phyloP scores from a whole-genome alignment of 1,140 invertebrate genomes.

The Pissodes strobi region DNA sequence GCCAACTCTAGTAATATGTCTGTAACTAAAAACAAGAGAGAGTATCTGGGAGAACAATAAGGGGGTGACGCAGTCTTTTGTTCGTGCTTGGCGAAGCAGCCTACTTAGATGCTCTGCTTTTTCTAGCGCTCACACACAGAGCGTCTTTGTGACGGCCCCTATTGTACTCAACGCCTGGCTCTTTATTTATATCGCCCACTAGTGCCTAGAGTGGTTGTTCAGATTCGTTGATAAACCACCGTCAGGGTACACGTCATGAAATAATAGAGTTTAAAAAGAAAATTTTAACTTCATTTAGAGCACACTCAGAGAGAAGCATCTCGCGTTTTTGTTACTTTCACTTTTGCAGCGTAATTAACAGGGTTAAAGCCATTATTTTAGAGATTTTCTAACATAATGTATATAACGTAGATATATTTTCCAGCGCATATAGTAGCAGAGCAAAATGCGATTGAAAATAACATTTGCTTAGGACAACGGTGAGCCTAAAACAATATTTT shows the following conservation, averaged over 20 bases:
- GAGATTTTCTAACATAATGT: no score
- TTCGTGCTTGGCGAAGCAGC: slow-evolving; percentile 18
- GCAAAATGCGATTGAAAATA: no score
- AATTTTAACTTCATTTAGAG: not conserved
- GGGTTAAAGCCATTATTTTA: no score
- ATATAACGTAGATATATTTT: no score
- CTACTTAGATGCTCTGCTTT: slow-evolving; percentile 29
- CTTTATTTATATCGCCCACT: slow-evolving; percentile 26
- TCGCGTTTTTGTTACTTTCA: no score
- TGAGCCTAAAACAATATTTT: no score
- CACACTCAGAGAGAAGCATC: not conserved
- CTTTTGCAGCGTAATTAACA: no score
- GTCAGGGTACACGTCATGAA: not conserved
- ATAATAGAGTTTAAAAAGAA: slow-evolving; percentile 4
- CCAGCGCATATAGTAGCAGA: no score
- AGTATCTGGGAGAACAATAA: slow-evolving; percentile 18
- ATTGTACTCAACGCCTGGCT: slow-evolving; percentile 18
- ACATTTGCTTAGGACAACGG: no score
- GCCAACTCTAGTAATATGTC: slow-evolving; percentile 18
- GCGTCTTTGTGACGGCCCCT: slow-evolving; percentile 14
- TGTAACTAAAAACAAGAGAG: slow-evolving; percentile 23
- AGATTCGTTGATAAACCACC: slow-evolving; percentile 17
- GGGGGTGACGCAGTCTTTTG: slow-evolving; percentile 21
- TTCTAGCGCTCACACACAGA: slow-evolving; percentile 17
- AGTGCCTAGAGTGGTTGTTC: slow-evolving; percentile 7